Conservation (phyloP, 2,888 invertebrate genomes). For the Amphimallon solstitiale region DNA sequence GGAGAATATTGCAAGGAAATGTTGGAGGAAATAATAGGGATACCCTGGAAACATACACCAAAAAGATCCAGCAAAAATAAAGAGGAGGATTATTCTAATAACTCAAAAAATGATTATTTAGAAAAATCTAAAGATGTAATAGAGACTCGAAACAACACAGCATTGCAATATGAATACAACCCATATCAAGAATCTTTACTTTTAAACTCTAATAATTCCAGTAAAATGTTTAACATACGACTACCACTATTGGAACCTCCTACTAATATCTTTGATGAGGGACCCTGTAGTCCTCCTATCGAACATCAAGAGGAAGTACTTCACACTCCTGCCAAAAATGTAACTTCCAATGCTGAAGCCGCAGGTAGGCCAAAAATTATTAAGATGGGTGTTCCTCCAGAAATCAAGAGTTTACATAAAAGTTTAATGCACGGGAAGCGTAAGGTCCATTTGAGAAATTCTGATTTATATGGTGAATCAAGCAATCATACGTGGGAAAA, state of each 20-base stretch:
- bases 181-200: background rate
- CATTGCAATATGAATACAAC: background rate
- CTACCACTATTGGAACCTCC: constrained; percentile 3
- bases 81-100: background rate
- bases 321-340: background rate
- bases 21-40: constrained; percentile 21
- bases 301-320: background rate
- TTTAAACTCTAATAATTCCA: background rate
- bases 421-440: constrained; percentile 20
- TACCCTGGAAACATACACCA: background rate
- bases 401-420: constrained; percentile 35
- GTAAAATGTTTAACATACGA: constrained; percentile 8
- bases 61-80: constrained; percentile 15
- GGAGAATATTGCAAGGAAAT: constrained; percentile 12
- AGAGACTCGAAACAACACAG: background rate
- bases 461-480: constrained; percentile 5
- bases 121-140: background rate
- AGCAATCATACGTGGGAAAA: constrained; percentile 28
- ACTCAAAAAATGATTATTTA: too few species aligned
- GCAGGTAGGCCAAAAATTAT: background rate
- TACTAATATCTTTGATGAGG: constrained; percentile 13
- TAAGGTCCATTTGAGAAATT: background rate
- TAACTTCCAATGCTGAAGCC: background rate
- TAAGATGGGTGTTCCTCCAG: background rate
- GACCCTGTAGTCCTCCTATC: background rate